A percentile compares a stretch with the other conserved stretches of the same genome.
These are phyloP conservation scores for Unio pictorum DNA, from an alignment of 2,888 invertebrate genomes.

Conservation along the genomic window DNA sequence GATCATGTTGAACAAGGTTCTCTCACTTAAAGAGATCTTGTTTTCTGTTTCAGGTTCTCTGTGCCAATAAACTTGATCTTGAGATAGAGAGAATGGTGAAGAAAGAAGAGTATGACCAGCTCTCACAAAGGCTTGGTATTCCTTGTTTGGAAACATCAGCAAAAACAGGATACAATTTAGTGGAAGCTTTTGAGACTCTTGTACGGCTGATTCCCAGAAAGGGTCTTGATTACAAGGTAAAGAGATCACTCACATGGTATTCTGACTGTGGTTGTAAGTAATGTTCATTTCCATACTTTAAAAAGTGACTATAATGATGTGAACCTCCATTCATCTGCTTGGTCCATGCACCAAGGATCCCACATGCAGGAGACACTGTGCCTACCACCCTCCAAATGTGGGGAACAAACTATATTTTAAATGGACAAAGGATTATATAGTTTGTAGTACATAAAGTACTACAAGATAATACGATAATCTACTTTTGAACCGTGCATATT, in stretches of 20 bases:
- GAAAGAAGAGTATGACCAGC: conserved; percentile 55
- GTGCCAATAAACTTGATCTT: conserved; percentile 59
- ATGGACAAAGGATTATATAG: no score
- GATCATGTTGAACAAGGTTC: background rate
- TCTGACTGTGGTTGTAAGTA: conserved; percentile 1
- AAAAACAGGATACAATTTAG: conserved; percentile 49
- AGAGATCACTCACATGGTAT: background rate
- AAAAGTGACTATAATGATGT: no score
- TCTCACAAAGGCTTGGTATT: conserved; percentile 64
- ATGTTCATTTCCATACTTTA: no score
- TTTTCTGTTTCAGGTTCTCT: conserved; percentile 45
- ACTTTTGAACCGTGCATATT: no score
- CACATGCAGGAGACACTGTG: no score
- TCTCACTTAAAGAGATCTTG: background rate
- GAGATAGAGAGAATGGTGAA: conserved; percentile 58
- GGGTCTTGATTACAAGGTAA: conserved; percentile 54
- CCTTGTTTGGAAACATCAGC: conserved; percentile 62
- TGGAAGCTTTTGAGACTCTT: conserved; percentile 43
- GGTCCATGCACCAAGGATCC: no score
- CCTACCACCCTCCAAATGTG: no score
- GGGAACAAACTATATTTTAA: no score
- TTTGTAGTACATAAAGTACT: no score
- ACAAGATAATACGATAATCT: no score
- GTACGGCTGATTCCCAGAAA: conserved; percentile 45
- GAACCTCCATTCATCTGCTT: no score